These are phyloP conservation scores for Siniperca scherzeri DNA, from an alignment of 2,797 vertebrate species.

Conservation along the genomic window DNA sequence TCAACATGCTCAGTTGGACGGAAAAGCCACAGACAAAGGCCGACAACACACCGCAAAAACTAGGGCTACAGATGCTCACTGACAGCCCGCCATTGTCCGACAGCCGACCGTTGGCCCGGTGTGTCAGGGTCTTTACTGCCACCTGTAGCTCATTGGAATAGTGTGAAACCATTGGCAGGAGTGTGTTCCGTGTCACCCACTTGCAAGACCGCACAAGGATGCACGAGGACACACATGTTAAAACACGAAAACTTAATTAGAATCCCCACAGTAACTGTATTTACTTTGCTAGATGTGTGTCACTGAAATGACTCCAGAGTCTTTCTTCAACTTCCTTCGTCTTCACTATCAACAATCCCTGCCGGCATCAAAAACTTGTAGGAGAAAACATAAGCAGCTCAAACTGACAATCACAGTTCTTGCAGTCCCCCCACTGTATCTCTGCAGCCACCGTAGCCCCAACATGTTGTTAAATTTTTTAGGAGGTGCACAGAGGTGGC, in stretches of 20 bases:
- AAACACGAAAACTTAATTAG: not conserved
- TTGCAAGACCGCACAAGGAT: too few species aligned
- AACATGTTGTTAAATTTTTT: not conserved
- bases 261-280: not conserved
- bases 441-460: not conserved
- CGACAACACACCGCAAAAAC: too few species aligned
- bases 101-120: too few species aligned
- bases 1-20: too few species aligned
- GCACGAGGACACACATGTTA: not conserved
- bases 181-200: too few species aligned
- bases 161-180: not conserved
- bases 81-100: too few species aligned
- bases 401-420: conserved; percentile 1
- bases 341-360: not conserved
- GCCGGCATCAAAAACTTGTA: not conserved
- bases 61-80: too few species aligned
- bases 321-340: not conserved
- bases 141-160: not conserved
- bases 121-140: too few species aligned
- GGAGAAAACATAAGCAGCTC: not conserved
- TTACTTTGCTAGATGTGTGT: not conserved
- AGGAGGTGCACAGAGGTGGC: not conserved
- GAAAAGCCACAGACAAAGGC: too few species aligned
- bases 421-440: not conserved
- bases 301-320: not conserved